Conservation (phyloP, 37 sponge, comb jelly and placozoan species). For the Haliclona indistincta region DNA sequence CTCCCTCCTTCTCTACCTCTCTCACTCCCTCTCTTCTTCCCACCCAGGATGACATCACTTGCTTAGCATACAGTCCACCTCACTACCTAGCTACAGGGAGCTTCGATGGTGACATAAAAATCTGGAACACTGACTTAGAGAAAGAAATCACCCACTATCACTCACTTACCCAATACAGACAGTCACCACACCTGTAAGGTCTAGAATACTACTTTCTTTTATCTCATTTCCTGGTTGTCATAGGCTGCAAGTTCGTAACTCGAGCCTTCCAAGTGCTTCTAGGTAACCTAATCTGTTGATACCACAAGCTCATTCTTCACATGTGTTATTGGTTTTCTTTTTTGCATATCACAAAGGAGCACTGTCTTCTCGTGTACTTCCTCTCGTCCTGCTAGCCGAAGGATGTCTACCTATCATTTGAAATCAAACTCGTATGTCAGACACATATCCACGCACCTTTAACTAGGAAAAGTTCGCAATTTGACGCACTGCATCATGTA, state of each 20-base stretch:
- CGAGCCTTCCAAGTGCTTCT: background rate
- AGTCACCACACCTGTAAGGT: background rate
- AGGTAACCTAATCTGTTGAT: background rate
- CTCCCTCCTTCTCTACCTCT: background rate
- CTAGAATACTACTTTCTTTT: background rate
- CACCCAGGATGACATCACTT: constrained; percentile 89
- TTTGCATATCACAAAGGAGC: background rate
- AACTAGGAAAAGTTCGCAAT: too few relatives aligned
- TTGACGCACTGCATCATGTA: background rate
- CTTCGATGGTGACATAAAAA: constrained; percentile 90
- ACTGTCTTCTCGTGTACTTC: background rate
- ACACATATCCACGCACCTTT: background rate
- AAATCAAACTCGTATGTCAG: constrained; percentile 47
- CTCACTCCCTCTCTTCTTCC: constrained; percentile 7
- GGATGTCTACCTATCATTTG: constrained; percentile 37
- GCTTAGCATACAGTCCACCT: constrained; percentile 75
- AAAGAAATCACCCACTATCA: constrained; percentile 62
- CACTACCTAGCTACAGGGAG: constrained; percentile 93
- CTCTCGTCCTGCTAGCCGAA: constrained; percentile 68
- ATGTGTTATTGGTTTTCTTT: constrained; percentile 2
- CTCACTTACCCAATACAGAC: constrained; percentile 17
- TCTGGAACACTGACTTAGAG: constrained; percentile 93
- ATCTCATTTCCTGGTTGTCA: background rate
- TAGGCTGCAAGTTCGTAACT: background rate
- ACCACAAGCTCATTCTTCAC: background rate